Evolutionary conservation across 2,888 invertebrate species (phyloP), one percentile per base, ranked within the genome.

Genomic region (Tubulanus polymorphus): DNA sequence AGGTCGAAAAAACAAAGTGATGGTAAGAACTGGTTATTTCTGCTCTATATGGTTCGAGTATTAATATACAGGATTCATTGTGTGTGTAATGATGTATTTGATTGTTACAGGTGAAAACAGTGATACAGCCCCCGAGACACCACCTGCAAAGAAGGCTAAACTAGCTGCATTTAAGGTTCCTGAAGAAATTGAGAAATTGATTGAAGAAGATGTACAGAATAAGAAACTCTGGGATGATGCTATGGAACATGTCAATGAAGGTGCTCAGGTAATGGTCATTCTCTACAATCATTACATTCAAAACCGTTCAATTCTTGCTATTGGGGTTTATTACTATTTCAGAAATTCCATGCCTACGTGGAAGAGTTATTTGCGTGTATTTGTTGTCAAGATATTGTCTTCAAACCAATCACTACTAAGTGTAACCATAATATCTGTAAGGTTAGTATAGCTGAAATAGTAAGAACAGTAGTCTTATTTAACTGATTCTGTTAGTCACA

Each of bases 401-500:
- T 80, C 56, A 81, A 82, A 55, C 90, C 91, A 0, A 82, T 89
- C 20, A 90, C 90, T 0, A 87, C 88, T 0, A 80, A 83, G 0
- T 91, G 91, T 68, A 76, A 80, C 45, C 91, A 91, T 72, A 90
- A 88, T 70, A 85, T 89, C 60, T 91, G 91, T 70, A 81, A 84
- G 81, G 87, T 86, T 73, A 57, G 65, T 32, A 32, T n/a, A 32
- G 35, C 35, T 32, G 35, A 32, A 10, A 12, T n/a, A n/a, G 35
- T 32, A n/a, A 32, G 35, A 32, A 32, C 35, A 10, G n/a, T 10
- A 12, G 35, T 10, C 10, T 32, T 32, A 32, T 12, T 32, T n/a
- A n/a, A 12, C n/a, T 32, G 10, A n/a, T n/a, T n/a, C 35, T 32
- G n/a, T 10, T 10, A n/a, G 35, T 32, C n/a, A n/a, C 35, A n/a